phyloP scores from a whole-genome alignment of 1,140 invertebrate genomes.

The Drosophila carrolli region DNA sequence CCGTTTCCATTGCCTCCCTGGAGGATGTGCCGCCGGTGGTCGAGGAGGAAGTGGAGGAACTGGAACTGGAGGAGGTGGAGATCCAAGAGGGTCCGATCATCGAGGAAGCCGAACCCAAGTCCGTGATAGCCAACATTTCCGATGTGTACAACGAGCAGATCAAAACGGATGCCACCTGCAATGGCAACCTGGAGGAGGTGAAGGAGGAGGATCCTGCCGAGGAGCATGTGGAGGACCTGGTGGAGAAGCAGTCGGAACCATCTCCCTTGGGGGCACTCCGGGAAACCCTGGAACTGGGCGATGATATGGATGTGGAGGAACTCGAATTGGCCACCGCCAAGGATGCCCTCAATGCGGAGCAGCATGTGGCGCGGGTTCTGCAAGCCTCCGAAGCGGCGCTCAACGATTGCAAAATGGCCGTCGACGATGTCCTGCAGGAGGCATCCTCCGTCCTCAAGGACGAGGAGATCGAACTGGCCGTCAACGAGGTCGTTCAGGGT shows the following conservation, averaged over 20 bases:
- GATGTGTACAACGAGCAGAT: slow-evolving; percentile 84
- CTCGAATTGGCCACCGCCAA: slow-evolving; percentile 80
- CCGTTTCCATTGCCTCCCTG: slow-evolving; percentile 71
- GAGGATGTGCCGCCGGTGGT: slow-evolving; percentile 78
- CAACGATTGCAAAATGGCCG: slow-evolving; percentile 82
- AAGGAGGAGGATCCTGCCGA: slow-evolving; percentile 4
- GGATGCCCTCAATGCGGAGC: slow-evolving; percentile 84
- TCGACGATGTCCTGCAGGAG: slow-evolving; percentile 79
- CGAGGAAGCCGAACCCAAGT: slow-evolving; percentile 46
- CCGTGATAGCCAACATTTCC: slow-evolving; percentile 80
- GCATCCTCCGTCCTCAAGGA: slow-evolving; percentile 86
- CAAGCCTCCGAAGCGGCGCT: slow-evolving; percentile 87
- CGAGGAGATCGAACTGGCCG: slow-evolving; percentile 85
- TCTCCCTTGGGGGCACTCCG: slow-evolving; percentile 48
- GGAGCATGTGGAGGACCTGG: not conserved
- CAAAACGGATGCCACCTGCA: slow-evolving; percentile 81
- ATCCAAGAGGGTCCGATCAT: slow-evolving; percentile 10
- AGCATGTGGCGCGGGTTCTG: slow-evolving; percentile 87
- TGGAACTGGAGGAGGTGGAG: slow-evolving; percentile 58
- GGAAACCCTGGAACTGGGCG: slow-evolving; percentile 67
- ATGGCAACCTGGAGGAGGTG: slow-evolving; percentile 66
- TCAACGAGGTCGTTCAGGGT: slow-evolving; percentile 85
- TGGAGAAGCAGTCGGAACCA: not conserved
- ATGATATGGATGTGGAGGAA: slow-evolving; percentile 84
- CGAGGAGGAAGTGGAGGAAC: slow-evolving; percentile 64